Evolutionary conservation across 2,888 invertebrate genomes (phyloP).

Genomic region (Tupiocoris notatus): DNA sequence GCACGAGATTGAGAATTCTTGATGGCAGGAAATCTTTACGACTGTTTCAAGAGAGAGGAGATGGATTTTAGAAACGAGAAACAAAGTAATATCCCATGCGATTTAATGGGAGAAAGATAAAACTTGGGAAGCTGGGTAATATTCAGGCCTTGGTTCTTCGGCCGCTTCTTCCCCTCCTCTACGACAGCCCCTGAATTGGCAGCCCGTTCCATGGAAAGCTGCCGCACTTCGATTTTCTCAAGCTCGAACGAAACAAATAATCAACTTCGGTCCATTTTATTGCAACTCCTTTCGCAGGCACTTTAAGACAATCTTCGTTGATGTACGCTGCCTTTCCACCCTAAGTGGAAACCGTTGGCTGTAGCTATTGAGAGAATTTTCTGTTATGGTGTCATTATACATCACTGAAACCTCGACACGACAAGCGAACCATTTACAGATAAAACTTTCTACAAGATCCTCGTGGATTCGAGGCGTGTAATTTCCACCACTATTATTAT

Average conservation of each 20-base stretch:
- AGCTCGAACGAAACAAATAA: not conserved
- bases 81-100: not conserved
- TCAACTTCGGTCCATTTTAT: not conserved
- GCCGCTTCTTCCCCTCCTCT: not conserved
- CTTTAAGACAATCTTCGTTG: not conserved
- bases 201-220: not conserved
- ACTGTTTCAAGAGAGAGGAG: not conserved
- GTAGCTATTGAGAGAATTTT: not conserved
- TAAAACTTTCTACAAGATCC: no score
- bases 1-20: not conserved
- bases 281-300: not conserved
- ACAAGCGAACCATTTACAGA: not conserved
- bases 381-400: not conserved
- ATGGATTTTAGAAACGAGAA: not conserved
- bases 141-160: not conserved
- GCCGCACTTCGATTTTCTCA: not conserved
- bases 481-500: no score
- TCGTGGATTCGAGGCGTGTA: no score
- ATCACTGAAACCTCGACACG: not conserved
- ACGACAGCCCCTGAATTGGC: not conserved
- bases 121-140: not conserved
- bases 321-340: not conserved
- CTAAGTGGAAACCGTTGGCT: not conserved
- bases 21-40: not conserved
- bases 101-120: not conserved